phyloP scores from a whole-genome alignment of 2,113 vertebrate genomes.

The Ardeotis arabs region DNA sequence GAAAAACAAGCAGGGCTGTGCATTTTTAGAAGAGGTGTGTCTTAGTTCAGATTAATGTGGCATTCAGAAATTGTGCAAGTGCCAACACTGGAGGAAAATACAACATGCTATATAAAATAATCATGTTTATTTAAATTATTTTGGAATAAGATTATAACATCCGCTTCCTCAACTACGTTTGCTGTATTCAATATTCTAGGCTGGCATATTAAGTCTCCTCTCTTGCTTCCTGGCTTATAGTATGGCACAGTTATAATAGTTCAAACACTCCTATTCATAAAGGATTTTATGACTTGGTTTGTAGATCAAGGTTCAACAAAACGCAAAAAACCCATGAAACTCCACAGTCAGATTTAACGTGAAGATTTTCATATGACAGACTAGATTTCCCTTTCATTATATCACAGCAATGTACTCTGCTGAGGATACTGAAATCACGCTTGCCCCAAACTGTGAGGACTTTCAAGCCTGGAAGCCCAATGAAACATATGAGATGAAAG shows the following conservation, averaged over 20 bases:
- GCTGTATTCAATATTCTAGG: neutral
- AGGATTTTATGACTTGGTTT: neutral
- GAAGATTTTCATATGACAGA: neutral
- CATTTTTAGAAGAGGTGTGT: constrained; percentile 47
- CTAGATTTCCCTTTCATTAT: neutral
- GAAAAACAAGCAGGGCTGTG: neutral
- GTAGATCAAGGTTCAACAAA: neutral
- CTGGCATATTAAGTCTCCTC: neutral
- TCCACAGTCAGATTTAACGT: neutral
- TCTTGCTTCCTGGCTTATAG: neutral
- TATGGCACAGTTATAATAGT: neutral
- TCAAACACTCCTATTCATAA: neutral
- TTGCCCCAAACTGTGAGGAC: neutral
- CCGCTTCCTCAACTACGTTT: neutral
- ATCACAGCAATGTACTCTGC: neutral
- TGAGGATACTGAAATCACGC: neutral
- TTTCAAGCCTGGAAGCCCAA: neutral
- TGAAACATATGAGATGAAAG: neutral
- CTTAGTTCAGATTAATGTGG: neutral
- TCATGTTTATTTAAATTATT: neutral
- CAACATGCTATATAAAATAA: neutral
- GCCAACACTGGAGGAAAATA: neutral
- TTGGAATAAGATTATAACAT: neutral
- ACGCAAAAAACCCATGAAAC: neutral
- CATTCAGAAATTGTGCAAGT: neutral